Evolutionary conservation across 2,888 invertebrate genomes (phyloP).

Genomic region (Rhodophaea formosa): DNA sequence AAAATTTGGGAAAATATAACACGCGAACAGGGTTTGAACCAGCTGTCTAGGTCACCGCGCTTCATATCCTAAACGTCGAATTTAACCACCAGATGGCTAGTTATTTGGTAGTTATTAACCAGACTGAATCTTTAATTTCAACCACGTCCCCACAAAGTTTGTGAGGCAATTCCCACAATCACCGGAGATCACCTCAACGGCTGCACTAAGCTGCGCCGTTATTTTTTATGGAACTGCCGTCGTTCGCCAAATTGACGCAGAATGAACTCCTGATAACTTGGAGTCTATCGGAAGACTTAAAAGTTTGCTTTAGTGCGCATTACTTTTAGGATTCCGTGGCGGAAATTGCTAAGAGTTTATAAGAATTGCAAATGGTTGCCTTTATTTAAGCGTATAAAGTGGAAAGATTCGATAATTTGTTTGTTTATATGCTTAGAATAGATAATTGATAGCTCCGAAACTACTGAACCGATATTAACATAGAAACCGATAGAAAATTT

Average conservation of each 20-base stretch:
- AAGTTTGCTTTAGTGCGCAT: constrained; percentile 25
- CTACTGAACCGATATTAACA: no score
- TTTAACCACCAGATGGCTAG: neutral
- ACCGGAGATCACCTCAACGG: constrained; percentile 39
- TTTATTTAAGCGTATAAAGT: no score
- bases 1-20: no score
- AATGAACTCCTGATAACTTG: constrained; percentile 35
- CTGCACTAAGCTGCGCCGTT: constrained; percentile 48
- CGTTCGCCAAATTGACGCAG: constrained; percentile 70
- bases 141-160: constrained; percentile 25
- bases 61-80: no score
- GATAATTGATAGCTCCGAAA: no score
- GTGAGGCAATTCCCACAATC: constrained; percentile 13
- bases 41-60: no score
- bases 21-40: no score
- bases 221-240: constrained; percentile 68
- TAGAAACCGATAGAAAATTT: no score
- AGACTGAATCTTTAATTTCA: no score
- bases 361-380: neutral
- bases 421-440: no score
- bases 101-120: no score
- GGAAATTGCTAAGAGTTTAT: neutral
- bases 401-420: no score
- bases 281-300: constrained; percentile 28
- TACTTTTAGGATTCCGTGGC: constrained; percentile 28